Evolutionary conservation across 2,113 vertebrate species (phyloP), one percentile per base, ranked within the genome.

Genomic region (Tragelaphus strepsiceros): DNA sequence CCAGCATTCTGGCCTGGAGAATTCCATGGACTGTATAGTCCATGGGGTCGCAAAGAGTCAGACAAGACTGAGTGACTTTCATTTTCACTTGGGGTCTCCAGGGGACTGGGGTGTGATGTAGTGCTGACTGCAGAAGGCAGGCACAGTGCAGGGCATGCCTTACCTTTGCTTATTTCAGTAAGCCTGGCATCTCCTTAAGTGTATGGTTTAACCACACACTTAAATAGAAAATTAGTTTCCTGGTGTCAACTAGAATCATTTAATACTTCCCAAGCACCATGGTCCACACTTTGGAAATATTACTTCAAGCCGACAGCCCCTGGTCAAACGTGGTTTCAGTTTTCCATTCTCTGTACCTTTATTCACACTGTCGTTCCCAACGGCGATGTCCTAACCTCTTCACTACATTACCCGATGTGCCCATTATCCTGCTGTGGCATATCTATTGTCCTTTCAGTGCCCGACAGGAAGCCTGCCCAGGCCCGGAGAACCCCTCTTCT

Each of bases 91-190:
- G 19, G 62, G 46, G 16, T 3, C 14, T 2, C 51, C 13, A 13
- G 61, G 30, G 43, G 14, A 26, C 43, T 2, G 22, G 61, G 49
- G 32, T 43, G 19, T 11, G 16, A 30, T 22, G 7, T 13, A 9
- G 24, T 15, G 43, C 49, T 67, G 39, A 43, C 16, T 28, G 11
- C 24, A 8, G 35, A 78, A 58, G 51, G 21, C 1, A 39, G 43
- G 3, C 1, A 6, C 1, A 13, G 9, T 16, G 7, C 49, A 5
- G 1, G 2, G 30, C 4, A 28, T 13, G 88, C 39, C 64, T 71
- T 87, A 58, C 15, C n/a, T 15, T 7, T 83, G 13, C 22, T 24
- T 85, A 24, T 53, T 35, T 59, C 16, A 85, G 30, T 24, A 78
- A 58, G 5, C 82, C 78, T 82, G 43, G 19, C 43, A 13, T 85